phyloP scores from a whole-genome alignment of 2,113 vertebrate species.

The Aspiorhynchus laticeps region DNA sequence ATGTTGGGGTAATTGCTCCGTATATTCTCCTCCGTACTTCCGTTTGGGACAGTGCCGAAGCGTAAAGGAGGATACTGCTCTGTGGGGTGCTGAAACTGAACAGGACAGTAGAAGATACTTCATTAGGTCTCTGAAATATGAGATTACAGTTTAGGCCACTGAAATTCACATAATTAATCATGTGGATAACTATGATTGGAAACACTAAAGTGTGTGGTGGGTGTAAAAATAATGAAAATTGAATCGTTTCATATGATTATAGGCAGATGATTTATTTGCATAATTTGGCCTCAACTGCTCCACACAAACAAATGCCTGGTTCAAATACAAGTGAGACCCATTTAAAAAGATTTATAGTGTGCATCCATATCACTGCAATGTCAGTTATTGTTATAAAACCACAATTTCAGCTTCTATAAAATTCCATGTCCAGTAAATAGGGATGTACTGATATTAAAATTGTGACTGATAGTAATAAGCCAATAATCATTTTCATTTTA shows the following conservation, averaged over 20 bases:
- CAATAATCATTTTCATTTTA: not conserved
- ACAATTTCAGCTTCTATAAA: not conserved
- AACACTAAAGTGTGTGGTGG: not conserved
- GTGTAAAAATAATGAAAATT: not conserved
- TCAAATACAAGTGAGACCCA: not conserved
- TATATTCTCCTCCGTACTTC: constrained; percentile 93
- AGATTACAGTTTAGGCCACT: constrained; percentile 13
- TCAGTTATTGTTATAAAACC: constrained; percentile 5
- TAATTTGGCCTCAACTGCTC: constrained; percentile 10
- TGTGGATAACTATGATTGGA: not conserved
- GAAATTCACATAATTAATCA: not conserved
- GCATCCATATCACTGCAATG: not conserved
- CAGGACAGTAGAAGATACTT: not conserved
- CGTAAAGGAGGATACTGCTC: constrained; percentile 91
- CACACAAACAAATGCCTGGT: constrained; percentile 13
- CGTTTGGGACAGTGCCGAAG: constrained; percentile 91
- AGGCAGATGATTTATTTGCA: constrained; percentile 2
- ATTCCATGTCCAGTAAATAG: not conserved
- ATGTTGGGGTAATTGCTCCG: constrained; percentile 93
- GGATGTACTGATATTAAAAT: not conserved
- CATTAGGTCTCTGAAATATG: constrained; percentile 22
- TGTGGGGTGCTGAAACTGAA: constrained; percentile 88
- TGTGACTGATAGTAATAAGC: not conserved
- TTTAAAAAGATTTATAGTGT: not conserved
- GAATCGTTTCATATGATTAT: not conserved